Base-by-base conservation (phyloP, 2,888 invertebrate genomes). In the Steinernema scapterisci region DNA sequence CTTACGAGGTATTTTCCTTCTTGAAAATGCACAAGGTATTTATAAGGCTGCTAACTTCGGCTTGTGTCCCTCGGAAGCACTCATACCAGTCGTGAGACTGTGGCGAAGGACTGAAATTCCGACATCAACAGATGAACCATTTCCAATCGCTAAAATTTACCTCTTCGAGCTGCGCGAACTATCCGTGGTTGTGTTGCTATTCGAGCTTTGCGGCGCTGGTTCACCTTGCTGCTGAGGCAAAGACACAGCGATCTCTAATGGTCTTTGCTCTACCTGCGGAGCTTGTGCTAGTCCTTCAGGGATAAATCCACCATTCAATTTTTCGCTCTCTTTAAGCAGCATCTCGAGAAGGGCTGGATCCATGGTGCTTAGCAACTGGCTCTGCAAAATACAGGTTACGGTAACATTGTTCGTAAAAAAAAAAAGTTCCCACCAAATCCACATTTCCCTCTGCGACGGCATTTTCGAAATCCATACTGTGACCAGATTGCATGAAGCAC, bases 1-100 rank as follows among this genome's bases (percentile, higher is more conserved):
- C 63, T 27, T 63, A 63, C 63, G 63, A 25, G 31, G 25, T 63
- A 31, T 63, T 63, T n/a, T 63, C 63, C 31, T 63, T 63, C 63
- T 63, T 63, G 63, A 63, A 63, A 63, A 63, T 38, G 63, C 63
- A 63, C 27, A 63, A 13, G 13, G 63, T 63, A 31, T 63, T 63
- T 2, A 63, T 63, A 16, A 63, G 63, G 19, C 63, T 27, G 13
- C 38, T 21, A 16, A 63, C 63, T 31, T 63, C 63, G 16, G 27
- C 27, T 13, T 21, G 7, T 7, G 21, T 63, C 7, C 63, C 63
- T 25, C 63, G 63, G 38, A 63, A 63, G 31, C 63, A 63, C 38
- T 63, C 63, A 31, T 11, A 63, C 63, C 63, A 63, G 16, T 5
- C 63, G 31, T 25, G 5, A 6, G 63, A 25, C 23, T 63, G 63